Evolutionary conservation across 2,797 vertebrate species (phyloP).

Genomic region (Enteromius argenteus): DNA sequence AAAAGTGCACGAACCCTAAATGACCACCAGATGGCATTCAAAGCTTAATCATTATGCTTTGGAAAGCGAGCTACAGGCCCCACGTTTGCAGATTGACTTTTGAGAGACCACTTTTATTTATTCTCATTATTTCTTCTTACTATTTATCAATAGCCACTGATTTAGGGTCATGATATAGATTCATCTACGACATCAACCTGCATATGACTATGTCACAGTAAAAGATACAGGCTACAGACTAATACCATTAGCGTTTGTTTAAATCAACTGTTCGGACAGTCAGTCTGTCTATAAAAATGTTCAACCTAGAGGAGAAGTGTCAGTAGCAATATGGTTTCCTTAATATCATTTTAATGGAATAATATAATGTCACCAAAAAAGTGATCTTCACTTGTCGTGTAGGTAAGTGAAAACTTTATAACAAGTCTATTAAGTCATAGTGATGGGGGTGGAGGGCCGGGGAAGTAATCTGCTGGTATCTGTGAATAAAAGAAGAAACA

Average conservation of each 20-base stretch:
- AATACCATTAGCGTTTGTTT: neutral
- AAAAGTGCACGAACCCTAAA: neutral
- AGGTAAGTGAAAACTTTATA: constrained; percentile 22
- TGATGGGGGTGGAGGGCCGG: constrained; percentile 21
- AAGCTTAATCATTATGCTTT: constrained; percentile 8
- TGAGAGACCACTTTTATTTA: neutral
- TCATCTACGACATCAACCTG: neutral
- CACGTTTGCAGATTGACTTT: neutral
- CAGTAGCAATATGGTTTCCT: neutral
- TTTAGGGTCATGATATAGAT: neutral
- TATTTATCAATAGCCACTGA: neutral
- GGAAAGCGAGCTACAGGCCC: neutral
- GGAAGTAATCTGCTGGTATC: constrained; percentile 26
- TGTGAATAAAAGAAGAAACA: constrained; percentile 43
- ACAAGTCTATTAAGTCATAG: constrained; percentile 26
- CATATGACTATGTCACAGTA: too few relatives aligned
- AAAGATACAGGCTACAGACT: neutral
- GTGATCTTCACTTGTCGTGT: neutral
- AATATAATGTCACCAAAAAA: neutral
- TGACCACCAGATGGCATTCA: constrained; percentile 32
- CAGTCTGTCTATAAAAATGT: neutral
- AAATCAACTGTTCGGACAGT: neutral
- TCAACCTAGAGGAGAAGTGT: neutral
- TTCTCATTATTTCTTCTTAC: neutral
- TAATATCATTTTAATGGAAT: neutral